phyloP scores from a whole-genome alignment of 2,888 invertebrate genomes.

The Orthosia incerta region DNA sequence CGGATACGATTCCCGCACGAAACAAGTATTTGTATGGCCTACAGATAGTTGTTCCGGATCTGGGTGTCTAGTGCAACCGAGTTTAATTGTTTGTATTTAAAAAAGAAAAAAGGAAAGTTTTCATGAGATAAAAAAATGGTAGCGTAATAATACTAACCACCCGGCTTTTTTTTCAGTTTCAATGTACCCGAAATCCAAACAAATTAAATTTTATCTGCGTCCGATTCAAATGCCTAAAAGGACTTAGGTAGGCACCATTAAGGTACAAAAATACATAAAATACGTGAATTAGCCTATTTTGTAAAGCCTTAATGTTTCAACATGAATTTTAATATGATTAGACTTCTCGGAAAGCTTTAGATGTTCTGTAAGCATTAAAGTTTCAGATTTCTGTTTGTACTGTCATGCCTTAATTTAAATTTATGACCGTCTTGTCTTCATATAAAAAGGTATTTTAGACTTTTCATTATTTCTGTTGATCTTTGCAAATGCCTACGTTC shows the following conservation, averaged over 20 bases:
- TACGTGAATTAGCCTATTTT: constrained; percentile 17
- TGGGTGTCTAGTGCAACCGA: too few relatives aligned
- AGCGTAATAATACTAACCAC: too few relatives aligned
- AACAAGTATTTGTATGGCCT: too few relatives aligned
- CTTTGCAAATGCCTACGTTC: neutral
- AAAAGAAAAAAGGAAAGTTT: too few relatives aligned
- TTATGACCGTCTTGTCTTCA: constrained; percentile 11
- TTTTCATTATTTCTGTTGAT: constrained; percentile 16
- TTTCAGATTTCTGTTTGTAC: constrained; percentile 23
- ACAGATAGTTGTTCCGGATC: too few relatives aligned
- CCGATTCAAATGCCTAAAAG: constrained; percentile 7
- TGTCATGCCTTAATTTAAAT: constrained; percentile 32
- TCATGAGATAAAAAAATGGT: too few relatives aligned
- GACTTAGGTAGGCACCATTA: constrained; percentile 12
- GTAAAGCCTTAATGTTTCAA: constrained; percentile 16
- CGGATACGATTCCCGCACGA: too few relatives aligned
- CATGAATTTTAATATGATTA: constrained; percentile 50
- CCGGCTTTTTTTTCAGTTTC: neutral
- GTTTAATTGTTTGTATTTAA: too few relatives aligned
- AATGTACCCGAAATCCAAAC: neutral
- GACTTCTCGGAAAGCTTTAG: constrained; percentile 17
- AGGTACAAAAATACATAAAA: constrained; percentile 29
- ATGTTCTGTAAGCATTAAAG: constrained; percentile 18
- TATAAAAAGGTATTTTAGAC: constrained; percentile 2
- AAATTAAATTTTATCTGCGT: constrained; percentile 30